Conservation (phyloP, 2,797 vertebrate species). For the Sebastes goodei region DNA sequence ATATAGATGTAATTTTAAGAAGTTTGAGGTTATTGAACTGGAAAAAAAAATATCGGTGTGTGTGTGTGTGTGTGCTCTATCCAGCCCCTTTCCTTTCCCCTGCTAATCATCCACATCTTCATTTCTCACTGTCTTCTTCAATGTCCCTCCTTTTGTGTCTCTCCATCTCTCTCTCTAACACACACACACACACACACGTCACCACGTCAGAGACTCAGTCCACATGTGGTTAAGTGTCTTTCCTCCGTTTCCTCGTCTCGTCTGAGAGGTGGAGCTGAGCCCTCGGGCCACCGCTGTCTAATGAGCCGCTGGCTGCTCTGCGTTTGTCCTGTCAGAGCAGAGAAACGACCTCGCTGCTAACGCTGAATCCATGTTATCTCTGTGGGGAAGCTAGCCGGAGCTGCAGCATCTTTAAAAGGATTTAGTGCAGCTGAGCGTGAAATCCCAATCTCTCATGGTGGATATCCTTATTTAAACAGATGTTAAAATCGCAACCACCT, state of each 20-base stretch:
- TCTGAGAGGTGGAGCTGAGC: constrained; percentile 42
- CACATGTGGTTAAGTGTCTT: constrained; percentile 54
- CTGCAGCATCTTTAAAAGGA: constrained; percentile 72
- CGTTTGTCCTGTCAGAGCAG: constrained; percentile 52
- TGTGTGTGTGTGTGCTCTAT: not conserved
- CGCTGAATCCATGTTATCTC: constrained; percentile 33
- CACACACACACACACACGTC: not conserved
- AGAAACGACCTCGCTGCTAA: constrained; percentile 25
- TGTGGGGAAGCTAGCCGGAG: constrained; percentile 29
- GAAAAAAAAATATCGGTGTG: not conserved
- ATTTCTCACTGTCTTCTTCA: not conserved
- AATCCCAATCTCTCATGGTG: constrained; percentile 62
- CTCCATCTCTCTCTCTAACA: not conserved
- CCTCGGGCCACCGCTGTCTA: constrained; percentile 51
- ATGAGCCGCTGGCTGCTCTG: constrained; percentile 60
- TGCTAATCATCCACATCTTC: constrained; percentile 18
- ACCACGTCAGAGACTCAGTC: constrained; percentile 12
- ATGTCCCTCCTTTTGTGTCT: not conserved
- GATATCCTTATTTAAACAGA: constrained; percentile 64
- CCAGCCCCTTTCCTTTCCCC: not conserved
- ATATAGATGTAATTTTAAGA: not conserved
- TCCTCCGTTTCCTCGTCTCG: constrained; percentile 19
- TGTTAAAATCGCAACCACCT: constrained; percentile 58
- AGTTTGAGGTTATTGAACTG: not conserved
- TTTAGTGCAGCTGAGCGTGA: constrained; percentile 69